A percentile compares a stretch with the other conserved stretches of the same genome.
These are phyloP conservation scores for Diuraphis noxia DNA, from an alignment of 1,140 invertebrate genomes.

Conservation along the genomic window DNA sequence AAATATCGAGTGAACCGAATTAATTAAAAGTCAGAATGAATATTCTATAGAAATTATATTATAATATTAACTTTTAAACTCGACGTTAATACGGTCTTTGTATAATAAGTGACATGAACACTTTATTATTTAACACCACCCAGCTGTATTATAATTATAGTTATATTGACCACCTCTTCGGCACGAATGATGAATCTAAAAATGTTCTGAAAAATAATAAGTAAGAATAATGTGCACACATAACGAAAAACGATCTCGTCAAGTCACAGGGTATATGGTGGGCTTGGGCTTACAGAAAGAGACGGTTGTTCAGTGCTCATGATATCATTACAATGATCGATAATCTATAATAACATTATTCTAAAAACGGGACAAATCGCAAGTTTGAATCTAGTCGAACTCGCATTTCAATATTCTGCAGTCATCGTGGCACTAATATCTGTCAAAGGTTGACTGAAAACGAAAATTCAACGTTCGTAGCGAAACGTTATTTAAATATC, in stretches of 20 bases:
- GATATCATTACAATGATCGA: too few relatives aligned
- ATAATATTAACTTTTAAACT: too few relatives aligned
- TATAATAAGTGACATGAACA: not conserved
- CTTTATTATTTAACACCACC: not conserved
- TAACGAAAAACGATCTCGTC: not conserved
- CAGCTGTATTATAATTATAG: not conserved
- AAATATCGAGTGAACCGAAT: not conserved
- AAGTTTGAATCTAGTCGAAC: too few relatives aligned
- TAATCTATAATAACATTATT: too few relatives aligned
- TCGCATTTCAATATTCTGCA: not conserved
- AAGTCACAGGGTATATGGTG: too few relatives aligned
- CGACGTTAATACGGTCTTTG: too few relatives aligned
- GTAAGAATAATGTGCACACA: not conserved
- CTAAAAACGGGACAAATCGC: too few relatives aligned
- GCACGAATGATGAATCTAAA: not conserved
- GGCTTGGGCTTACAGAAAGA: too few relatives aligned
- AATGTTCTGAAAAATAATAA: not conserved
- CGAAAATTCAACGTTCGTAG: not conserved
- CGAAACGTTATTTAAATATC: not conserved
- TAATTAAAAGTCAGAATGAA: not conserved
- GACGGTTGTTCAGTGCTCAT: too few relatives aligned
- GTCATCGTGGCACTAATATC: not conserved
- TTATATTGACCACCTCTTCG: not conserved
- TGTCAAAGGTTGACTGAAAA: not conserved
- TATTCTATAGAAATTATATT: not conserved